Evolutionary conservation across 2,797 vertebrate genomes (phyloP), one percentile per base, ranked within the genome.

Genomic region (Macrochelys suwanniensis): DNA sequence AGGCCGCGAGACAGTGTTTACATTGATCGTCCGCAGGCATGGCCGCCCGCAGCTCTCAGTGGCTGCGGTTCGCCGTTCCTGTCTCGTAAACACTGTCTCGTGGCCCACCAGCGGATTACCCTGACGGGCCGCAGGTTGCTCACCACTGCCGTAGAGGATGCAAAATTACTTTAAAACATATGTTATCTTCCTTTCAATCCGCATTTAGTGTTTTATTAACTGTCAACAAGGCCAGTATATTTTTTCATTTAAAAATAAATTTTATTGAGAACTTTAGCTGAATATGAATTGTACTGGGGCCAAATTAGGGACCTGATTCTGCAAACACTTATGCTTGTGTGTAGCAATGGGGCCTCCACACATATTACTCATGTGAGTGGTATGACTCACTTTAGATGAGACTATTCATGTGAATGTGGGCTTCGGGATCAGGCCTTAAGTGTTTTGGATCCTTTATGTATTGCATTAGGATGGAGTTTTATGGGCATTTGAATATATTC

Each of bases 291-390:
- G 56, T 79, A 54, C 45, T 89, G 93, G 59, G 96, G 87, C 91
- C 89, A 95, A 95, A 91, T 90, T 28, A 74, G 86, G 81, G 85
- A 84, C 81, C 81, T 92, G 0, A 50, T 79, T 94, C 84, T 85
- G 81, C 71, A 87, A 85, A 61, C 42, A 1, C 80, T 89, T 80
- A 80, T n/a, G 0, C 25, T 19, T 15, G 1, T 21, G 42, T 92
- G 85, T 91, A 84, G 42, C 8, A 71, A 71, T 50, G 81, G 56
- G 15, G 61, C 17, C 7, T 83, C 49, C 83, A 25, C 16, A 45
- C 79, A 68, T 26, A 5, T 0, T 0, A 17, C 54, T 87, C 47
- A 68, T 51, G 28, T 42, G 51, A 51, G 28, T 25, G 51, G 4
- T 25, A 33, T 59, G 86, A 49, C 13, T 0, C 0, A 13, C 37